Evolutionary conservation across 2,888 invertebrate genomes (phyloP).

Genomic region (Junonia oenone): DNA sequence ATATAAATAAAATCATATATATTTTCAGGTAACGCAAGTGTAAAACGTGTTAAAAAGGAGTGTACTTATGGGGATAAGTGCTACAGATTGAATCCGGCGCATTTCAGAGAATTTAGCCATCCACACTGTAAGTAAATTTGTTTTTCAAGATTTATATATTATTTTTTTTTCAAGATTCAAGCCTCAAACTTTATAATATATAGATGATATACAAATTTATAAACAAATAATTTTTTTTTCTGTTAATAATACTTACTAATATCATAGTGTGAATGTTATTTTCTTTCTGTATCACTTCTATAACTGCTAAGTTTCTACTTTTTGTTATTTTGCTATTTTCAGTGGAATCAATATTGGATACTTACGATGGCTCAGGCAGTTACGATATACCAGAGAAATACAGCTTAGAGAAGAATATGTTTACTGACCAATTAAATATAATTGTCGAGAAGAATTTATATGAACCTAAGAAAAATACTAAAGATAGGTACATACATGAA

Average conservation of each 20-base stretch:
- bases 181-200: too few species aligned
- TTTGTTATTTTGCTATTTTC: too few species aligned
- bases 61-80: constrained; percentile 90
- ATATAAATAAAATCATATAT: neutral
- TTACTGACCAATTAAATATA: constrained; percentile 81
- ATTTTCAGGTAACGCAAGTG: constrained; percentile 46
- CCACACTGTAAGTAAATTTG: constrained; percentile 84
- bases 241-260: too few species aligned
- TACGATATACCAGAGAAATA: constrained; percentile 79
- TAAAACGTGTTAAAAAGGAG: constrained; percentile 63
- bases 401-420: constrained; percentile 67
- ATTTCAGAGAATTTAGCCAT: constrained; percentile 90
- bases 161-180: neutral
- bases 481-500: neutral
- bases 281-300: too few species aligned
- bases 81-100: constrained; percentile 90
- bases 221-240: too few species aligned
- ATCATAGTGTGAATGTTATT: too few species aligned
- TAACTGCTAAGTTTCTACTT: too few species aligned
- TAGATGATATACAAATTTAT: too few species aligned
- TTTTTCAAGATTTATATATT: neutral
- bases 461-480: constrained; percentile 31
- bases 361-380: constrained; percentile 59
- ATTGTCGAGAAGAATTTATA: constrained; percentile 61
- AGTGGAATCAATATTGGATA: constrained; percentile 83